These are phyloP conservation scores for Platorchestia sp. DNA, from an alignment of 1,140 invertebrate species.

Conservation along the genomic window DNA sequence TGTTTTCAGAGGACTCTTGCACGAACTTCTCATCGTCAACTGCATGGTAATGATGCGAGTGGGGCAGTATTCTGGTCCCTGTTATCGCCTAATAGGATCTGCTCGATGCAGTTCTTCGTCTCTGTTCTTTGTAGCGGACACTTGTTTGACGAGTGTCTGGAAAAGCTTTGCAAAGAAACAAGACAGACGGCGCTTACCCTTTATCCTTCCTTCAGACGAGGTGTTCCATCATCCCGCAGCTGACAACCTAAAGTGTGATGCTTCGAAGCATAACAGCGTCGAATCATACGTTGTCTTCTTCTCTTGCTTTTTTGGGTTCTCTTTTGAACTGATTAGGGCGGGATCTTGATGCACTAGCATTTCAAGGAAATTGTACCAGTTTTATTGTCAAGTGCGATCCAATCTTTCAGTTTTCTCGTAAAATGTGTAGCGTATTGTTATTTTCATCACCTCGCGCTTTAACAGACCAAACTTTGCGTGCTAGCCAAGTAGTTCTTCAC, in stretches of 20 bases:
- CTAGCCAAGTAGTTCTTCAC: not conserved
- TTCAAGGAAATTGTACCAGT: not conserved
- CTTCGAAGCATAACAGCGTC: not conserved
- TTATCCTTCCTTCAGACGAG: not conserved
- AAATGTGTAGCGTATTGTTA: not conserved
- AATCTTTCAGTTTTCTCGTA: not conserved
- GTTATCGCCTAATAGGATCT: constrained; percentile 1
- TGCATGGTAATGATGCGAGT: not conserved
- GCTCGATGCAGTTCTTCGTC: not conserved
- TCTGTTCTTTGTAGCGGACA: not conserved
- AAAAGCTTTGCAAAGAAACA: not conserved
- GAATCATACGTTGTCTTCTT: not conserved
- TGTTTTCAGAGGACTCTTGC: not conserved
- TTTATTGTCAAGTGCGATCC: not conserved
- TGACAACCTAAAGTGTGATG: not conserved
- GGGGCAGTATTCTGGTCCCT: not conserved
- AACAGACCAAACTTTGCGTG: not conserved
- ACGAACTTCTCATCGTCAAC: not conserved
- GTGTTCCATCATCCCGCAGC: not conserved
- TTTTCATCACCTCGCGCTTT: not conserved
- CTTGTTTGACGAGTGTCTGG: not conserved
- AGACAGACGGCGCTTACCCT: not conserved
- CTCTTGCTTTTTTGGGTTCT: not conserved
- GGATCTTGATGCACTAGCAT: not conserved
- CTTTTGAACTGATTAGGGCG: not conserved